Evolutionary conservation across 2,888 invertebrate genomes (phyloP).

Genomic region (Aspidiotus destructor): DNA sequence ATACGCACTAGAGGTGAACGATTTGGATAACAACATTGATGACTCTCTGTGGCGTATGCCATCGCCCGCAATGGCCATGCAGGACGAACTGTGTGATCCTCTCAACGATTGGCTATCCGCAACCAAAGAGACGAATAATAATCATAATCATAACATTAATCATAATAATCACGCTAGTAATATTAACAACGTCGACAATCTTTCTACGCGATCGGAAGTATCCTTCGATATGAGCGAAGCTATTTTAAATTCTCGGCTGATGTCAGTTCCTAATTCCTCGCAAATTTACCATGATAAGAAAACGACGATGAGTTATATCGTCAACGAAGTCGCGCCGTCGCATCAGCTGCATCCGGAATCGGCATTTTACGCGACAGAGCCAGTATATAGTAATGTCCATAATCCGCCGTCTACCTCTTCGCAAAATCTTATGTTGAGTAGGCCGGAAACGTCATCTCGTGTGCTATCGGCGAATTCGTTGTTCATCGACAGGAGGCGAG

Average conservation of each 20-base stretch:
- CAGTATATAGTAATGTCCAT: background rate
- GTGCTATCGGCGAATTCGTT: background rate
- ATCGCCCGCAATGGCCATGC: slow-evolving; percentile 21
- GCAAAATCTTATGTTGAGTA: background rate
- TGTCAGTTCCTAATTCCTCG: slow-evolving; percentile 18
- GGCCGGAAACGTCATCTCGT: background rate
- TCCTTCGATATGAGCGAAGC: slow-evolving; percentile 20
- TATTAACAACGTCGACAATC: slow-evolving; percentile 9
- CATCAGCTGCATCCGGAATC: slow-evolving; percentile 23
- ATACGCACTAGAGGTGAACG: slow-evolving; percentile 25
- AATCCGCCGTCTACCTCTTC: background rate
- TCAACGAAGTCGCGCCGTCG: background rate
- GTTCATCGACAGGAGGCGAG: slow-evolving; percentile 1
- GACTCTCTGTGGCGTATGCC: slow-evolving; percentile 32
- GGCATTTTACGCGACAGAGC: slow-evolving; percentile 18
- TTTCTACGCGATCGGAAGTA: slow-evolving; percentile 20
- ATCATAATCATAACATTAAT: slow-evolving; percentile 12
- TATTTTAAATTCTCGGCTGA: slow-evolving; percentile 9
- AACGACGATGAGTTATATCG: background rate
- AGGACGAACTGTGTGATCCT: slow-evolving; percentile 34
- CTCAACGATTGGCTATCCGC: slow-evolving; percentile 31
- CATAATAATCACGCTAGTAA: background rate
- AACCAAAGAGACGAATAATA: slow-evolving; percentile 19
- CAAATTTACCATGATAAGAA: background rate
- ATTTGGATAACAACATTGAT: slow-evolving; percentile 30